Conservation (phyloP, 2,113 vertebrate genomes). For the Abramis brama region DNA sequence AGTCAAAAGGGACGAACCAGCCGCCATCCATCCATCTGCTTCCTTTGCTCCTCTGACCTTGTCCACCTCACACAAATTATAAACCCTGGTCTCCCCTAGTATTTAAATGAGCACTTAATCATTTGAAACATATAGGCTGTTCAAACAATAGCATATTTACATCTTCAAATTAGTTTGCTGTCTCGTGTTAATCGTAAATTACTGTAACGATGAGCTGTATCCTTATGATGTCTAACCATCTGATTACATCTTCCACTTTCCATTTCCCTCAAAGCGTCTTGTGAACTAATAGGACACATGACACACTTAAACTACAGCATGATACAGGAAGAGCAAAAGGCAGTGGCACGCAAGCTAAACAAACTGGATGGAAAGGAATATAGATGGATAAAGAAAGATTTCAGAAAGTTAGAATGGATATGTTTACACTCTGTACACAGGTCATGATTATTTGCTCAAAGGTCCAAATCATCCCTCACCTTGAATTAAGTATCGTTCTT, state of each 20-base stretch:
- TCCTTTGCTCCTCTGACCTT: constrained; percentile 43
- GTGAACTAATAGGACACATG: constrained; percentile 34
- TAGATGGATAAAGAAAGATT: constrained; percentile 1
- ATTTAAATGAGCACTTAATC: constrained; percentile 56
- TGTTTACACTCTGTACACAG: background rate
- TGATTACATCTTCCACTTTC: constrained; percentile 37
- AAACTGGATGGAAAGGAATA: constrained; percentile 4
- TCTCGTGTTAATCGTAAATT: constrained; percentile 61
- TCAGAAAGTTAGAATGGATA: constrained; percentile 29
- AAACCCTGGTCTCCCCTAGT: constrained; percentile 19
- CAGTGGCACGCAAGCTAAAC: constrained; percentile 25
- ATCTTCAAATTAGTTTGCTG: constrained; percentile 55
- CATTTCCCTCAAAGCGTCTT: constrained; percentile 65
- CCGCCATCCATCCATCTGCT: constrained; percentile 46
- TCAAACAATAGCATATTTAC: constrained; percentile 57
- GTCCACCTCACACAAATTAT: constrained; percentile 24
- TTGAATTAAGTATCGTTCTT: background rate
- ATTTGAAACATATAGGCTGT: constrained; percentile 52
- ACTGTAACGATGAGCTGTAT: constrained; percentile 61
- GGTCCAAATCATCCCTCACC: background rate
- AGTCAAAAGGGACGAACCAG: constrained; percentile 52
- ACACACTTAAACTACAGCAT: constrained; percentile 26
- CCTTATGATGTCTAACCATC: constrained; percentile 56
- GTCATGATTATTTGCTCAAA: constrained; percentile 21
- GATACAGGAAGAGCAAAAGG: constrained; percentile 44